These are phyloP conservation scores for Glandiceps talaboti DNA, from an alignment of 53 echinoderm and acorn worm species.

Conservation along the genomic window DNA sequence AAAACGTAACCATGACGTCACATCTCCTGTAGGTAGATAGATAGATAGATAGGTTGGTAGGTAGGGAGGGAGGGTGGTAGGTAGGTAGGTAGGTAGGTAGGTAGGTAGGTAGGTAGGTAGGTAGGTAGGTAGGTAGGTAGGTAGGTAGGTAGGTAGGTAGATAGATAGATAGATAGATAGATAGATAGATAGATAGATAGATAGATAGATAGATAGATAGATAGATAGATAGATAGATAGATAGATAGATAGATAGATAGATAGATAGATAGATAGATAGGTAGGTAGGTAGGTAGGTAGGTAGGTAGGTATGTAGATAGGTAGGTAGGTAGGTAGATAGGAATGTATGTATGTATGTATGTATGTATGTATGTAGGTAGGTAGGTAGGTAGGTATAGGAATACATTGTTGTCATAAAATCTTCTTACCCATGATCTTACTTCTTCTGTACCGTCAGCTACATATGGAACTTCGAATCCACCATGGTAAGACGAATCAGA, in stretches of 20 bases:
- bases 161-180: background rate
- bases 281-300: background rate
- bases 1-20: no score
- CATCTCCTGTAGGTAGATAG: background rate
- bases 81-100: background rate
- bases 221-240: background rate
- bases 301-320: background rate
- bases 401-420: background rate
- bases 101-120: background rate
- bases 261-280: background rate
- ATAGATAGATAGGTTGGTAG: background rate
- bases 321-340: background rate
- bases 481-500: no score
- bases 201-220: background rate
- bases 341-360: background rate
- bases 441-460: no score
- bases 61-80: background rate
- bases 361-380: background rate
- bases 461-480: no score
- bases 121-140: background rate
- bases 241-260: background rate
- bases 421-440: no score
- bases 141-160: background rate
- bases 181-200: background rate
- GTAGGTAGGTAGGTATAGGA: background rate